Evolutionary conservation across 2,888 invertebrate genomes (phyloP), one percentile per base, ranked within the genome.

Genomic region (Arrhopalites spinosus): DNA sequence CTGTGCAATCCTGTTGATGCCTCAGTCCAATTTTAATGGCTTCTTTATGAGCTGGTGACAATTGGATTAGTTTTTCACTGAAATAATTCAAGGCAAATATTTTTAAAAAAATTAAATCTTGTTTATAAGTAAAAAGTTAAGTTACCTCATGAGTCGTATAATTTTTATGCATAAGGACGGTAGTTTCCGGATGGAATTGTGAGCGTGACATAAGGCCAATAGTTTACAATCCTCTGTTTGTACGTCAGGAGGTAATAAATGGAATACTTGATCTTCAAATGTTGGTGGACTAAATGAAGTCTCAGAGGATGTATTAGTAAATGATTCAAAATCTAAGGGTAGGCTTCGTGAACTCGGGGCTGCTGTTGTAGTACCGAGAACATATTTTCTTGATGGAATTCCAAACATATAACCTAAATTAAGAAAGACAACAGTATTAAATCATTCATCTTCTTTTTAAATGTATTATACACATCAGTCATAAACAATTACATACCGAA

Each of bases 311-410:
- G n/a, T 7, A 8, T 5, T 29, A 23, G 3, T 45, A 45, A 73
- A 53, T 11, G n/a, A 15, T 17, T n/a, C n/a, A 50, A 50, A 50
- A n/a, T 20, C 50, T 3, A 73, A 64, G 56, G 47, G 27, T 2
- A 71, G 20, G n/a, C 73, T 73, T 50, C 73, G 59, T 47, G 53
- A 25, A n/a, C n/a, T 36, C 11, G 36, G 36, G 25, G 61, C 61
- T 45, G 63, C 50, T 15, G 29, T 23, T 11, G 47, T 5, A 74
- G 59, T 75, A 11, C 83, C 83, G 17, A 82, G 45, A 0, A 83
- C 81, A 56, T 83, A 83, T 67, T 83, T 83, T 73, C 81, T 75
- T n/a, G 81, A 81, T 13, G 83, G 83, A 29, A 83, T 79, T 30
- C 83, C 83, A 71, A 83, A 83, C 77, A 81, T 78, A 76, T 83